A percentile compares a stretch with the other conserved stretches of the same genome.
These are phyloP conservation scores for Tor tambroides DNA, from an alignment of 2,113 vertebrate species.

Conservation along the genomic window DNA sequence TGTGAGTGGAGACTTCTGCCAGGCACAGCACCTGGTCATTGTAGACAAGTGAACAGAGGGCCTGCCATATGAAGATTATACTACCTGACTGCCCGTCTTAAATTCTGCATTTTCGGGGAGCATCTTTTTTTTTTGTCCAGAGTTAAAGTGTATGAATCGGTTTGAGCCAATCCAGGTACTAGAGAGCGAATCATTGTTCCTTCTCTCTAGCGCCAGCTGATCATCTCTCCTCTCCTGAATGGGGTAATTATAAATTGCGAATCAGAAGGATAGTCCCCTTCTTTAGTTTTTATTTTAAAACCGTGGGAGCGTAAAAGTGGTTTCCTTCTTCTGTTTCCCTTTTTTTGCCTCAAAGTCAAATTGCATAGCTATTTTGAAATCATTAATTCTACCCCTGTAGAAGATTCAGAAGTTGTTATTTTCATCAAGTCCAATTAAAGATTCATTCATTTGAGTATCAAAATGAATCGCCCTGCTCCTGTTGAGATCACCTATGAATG, in stretches of 20 bases:
- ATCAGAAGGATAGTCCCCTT: constrained; percentile 62
- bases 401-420: constrained; percentile 2
- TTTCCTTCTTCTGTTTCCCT: background rate
- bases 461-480: constrained; percentile 97
- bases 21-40: constrained; percentile 97
- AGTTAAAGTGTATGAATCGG: constrained; percentile 59
- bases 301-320: background rate
- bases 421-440: constrained; percentile 16
- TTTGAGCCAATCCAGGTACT: constrained; percentile 50
- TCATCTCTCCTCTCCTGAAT: constrained; percentile 63
- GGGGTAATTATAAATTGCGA: constrained; percentile 66
- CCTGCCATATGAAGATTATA: constrained; percentile 60
- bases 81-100: constrained; percentile 67
- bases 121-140: constrained; percentile 57
- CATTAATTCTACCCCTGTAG: background rate
- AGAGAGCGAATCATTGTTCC: constrained; percentile 42
- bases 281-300: constrained; percentile 45
- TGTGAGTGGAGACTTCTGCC: constrained; percentile 96
- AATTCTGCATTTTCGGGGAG: constrained; percentile 64
- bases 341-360: constrained; percentile 19
- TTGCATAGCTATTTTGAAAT: constrained; percentile 13
- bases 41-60: constrained; percentile 91
- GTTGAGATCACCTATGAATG: constrained; percentile 93
- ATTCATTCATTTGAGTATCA: constrained; percentile 76
- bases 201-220: constrained; percentile 46